phyloP scores from a whole-genome alignment of 1,140 invertebrate species.

The Musca vetustissima region DNA sequence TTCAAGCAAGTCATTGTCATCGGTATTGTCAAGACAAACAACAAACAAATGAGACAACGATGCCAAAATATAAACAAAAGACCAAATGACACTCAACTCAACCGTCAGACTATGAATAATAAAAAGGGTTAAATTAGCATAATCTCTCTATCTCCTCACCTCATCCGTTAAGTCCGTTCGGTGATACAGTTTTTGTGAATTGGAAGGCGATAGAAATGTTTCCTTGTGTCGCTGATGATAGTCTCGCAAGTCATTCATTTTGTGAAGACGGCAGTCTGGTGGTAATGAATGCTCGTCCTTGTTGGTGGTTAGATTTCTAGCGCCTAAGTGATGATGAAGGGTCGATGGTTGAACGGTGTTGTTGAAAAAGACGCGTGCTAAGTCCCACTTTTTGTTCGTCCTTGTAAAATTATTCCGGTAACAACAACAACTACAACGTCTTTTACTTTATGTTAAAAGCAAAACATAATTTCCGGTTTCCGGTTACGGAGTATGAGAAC shows the following conservation, averaged over 20 bases:
- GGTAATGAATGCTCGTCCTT: neutral
- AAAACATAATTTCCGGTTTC: conserved; percentile 27
- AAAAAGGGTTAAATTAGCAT: conserved; percentile 56
- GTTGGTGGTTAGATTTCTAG: conserved; percentile 16
- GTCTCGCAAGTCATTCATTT: neutral
- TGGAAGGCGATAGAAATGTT: neutral
- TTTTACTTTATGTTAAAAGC: neutral
- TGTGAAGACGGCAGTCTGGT: too few relatives aligned
- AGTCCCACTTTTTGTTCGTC: too few relatives aligned
- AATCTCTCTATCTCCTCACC: too few relatives aligned
- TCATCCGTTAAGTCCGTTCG: too few relatives aligned
- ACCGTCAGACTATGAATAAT: conserved; percentile 53
- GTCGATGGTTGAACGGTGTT: neutral
- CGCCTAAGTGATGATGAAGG: neutral
- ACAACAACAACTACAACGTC: neutral
- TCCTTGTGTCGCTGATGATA: neutral
- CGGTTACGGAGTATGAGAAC: neutral
- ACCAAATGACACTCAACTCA: neutral
- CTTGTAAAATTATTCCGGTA: too few relatives aligned
- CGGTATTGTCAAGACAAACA: too few relatives aligned
- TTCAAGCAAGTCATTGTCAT: too few relatives aligned
- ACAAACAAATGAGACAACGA: neutral
- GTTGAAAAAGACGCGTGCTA: conserved; percentile 10
- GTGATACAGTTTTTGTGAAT: too few relatives aligned
- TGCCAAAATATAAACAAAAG: conserved; percentile 1